Conservation (phyloP, 2,113 vertebrate genomes). For the Bostrychus sinensis region DNA sequence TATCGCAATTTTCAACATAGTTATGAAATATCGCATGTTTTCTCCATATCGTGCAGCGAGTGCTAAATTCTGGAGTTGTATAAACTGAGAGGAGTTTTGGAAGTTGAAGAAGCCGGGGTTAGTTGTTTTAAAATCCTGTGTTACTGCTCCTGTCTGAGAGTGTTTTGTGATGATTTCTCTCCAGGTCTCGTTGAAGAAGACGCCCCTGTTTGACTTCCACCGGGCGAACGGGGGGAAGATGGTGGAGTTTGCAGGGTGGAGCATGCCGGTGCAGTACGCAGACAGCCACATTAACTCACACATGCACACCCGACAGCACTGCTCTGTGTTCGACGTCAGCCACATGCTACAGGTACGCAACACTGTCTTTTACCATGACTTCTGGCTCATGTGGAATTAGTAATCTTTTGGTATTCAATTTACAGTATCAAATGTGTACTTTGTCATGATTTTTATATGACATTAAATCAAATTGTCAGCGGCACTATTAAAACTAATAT, state of each 20-base stretch:
- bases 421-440: too few species aligned
- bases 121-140: not conserved
- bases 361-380: not conserved
- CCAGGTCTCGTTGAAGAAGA: constrained; percentile 51
- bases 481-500: too few species aligned
- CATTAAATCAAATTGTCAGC: too few species aligned
- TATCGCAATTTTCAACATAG: too few species aligned
- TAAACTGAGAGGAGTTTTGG: too few species aligned
- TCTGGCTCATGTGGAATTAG: too few species aligned
- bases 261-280: constrained; percentile 73
- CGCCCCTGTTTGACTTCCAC: constrained; percentile 70
- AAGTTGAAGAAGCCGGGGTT: too few species aligned
- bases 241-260: constrained; percentile 76
- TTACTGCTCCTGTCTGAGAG: not conserved
- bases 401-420: too few species aligned
- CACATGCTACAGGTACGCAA: constrained; percentile 73
- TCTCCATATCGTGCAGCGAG: too few species aligned
- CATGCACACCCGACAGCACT: constrained; percentile 72
- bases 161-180: not conserved
- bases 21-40: too few species aligned
- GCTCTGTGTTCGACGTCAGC: constrained; percentile 75
- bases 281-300: constrained; percentile 72
- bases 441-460: too few species aligned
- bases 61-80: too few species aligned
- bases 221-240: constrained; percentile 64